These are phyloP conservation scores for Eulemur macaco DNA, from an alignment of 2,113 vertebrate genomes.

Conservation along the genomic window DNA sequence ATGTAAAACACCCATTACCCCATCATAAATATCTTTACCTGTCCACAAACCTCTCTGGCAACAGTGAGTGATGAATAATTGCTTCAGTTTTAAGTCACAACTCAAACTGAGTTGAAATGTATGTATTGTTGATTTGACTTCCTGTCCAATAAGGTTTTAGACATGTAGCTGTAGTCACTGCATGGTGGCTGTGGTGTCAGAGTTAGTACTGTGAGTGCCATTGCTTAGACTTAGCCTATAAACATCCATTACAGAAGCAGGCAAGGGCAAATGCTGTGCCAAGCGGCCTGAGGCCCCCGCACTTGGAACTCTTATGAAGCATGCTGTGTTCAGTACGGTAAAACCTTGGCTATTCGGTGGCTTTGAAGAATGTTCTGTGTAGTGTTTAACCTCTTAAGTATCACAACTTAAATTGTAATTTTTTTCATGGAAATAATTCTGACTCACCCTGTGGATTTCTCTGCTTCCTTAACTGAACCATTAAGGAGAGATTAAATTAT, in stretches of 20 bases:
- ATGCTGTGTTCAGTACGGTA: background rate
- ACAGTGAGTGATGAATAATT: background rate
- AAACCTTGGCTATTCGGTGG: conserved; percentile 1
- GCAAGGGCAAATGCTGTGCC: background rate
- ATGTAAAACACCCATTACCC: background rate
- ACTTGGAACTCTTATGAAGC: background rate
- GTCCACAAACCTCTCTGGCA: background rate
- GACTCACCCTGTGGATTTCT: conserved; percentile 8
- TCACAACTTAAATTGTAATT: background rate
- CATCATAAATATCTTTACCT: background rate
- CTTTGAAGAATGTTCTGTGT: conserved; percentile 25
- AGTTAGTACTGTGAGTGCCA: background rate
- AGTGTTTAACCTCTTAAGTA: background rate
- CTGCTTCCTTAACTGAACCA: background rate
- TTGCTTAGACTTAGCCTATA: conserved; percentile 2
- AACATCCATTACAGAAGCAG: background rate
- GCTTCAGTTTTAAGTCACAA: background rate
- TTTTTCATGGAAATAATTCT: background rate
- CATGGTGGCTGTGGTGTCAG: background rate
- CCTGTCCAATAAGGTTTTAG: background rate
- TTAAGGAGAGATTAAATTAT: background rate
- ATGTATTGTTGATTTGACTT: background rate
- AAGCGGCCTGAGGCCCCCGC: background rate
- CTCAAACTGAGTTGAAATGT: background rate
- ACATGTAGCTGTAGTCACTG: background rate